These are phyloP conservation scores for Orientallactaga bullata DNA, from an alignment of 2,113 vertebrate genomes.

Conservation along the genomic window DNA sequence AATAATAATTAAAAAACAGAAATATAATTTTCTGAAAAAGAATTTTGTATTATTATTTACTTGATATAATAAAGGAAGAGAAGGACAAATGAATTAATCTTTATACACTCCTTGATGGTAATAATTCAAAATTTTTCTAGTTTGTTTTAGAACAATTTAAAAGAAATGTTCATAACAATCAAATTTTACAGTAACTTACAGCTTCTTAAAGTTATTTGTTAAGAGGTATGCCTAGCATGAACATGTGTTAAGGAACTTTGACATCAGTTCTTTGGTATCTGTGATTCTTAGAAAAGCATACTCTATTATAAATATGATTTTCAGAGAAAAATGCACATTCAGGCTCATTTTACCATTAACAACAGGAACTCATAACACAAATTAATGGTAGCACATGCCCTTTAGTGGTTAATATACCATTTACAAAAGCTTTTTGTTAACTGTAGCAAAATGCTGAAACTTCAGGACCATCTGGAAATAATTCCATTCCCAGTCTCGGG, in stretches of 20 bases:
- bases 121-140: neutral
- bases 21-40: constrained; percentile 11
- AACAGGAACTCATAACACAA: constrained; percentile 76
- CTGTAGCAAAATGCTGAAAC: constrained; percentile 77
- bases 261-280: constrained; percentile 21
- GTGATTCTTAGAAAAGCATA: constrained; percentile 26
- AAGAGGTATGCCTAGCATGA: neutral
- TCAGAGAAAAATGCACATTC: constrained; percentile 65
- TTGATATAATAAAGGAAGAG: constrained; percentile 39
- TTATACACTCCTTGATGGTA: neutral
- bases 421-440: constrained; percentile 82
- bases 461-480: constrained; percentile 78
- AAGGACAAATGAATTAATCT: neutral
- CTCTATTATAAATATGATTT: constrained; percentile 61
- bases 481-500: constrained; percentile 78
- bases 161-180: neutral
- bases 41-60: constrained; percentile 34
- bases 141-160: constrained; percentile 34
- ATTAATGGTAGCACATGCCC: constrained; percentile 76
- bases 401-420: constrained; percentile 81
- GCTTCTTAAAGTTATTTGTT: constrained; percentile 13
- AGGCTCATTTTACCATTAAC: constrained; percentile 30
- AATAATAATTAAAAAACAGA: too few species aligned
- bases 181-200: neutral
- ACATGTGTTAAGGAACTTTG: constrained; percentile 4